Base-by-base conservation (phyloP, 2,888 invertebrate species). In the Pterostichus niger region DNA sequence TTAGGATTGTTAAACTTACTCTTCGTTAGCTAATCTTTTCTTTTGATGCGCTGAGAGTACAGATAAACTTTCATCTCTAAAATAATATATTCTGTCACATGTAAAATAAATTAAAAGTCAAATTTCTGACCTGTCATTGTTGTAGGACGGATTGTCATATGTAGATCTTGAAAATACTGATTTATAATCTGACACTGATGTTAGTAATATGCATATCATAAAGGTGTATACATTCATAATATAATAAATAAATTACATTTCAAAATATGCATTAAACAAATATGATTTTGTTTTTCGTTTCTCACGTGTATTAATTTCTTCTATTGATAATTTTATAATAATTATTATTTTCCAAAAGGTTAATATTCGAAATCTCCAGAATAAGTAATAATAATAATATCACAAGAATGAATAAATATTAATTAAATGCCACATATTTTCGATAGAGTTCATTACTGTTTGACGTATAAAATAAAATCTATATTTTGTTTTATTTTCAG, bases 151-250 rank as follows among this genome's bases (percentile, higher is more conserved):
- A 49, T 46, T 79, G 6, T 79, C 79, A 40, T 64, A 64, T 3
- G 64, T 64, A 7, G 79, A 13, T 44, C 79, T 61, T 6, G 31
- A 64, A 31, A 11, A n/a, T 10, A 61, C 35, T 49, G 13, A 9
- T 46, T 46, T 79, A 64, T 56, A 46, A 24, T 64, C 49, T 79
- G 33, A 31, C 64, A 79, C 79, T 79, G 79, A 79, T 79, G 49
- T 9, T 44, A 64, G 13, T 64, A 79, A 46, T 61, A 64, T 79
- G 46, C 46, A 79, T 49, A 64, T 17, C 46, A 61, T 79, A 79
- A 64, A 79, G 49, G 61, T 79, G 64, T 75, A 75, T 75, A 52
- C 75, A 71, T 71, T 75, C 79, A 79, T 79, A 64, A 64, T 79
- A 79, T 64, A 59, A 56, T 78, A 59, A 61, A 59, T 59, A 78